These are phyloP conservation scores for Pseudoatta argentina DNA, from an alignment of 1,140 invertebrate species.

Conservation along the genomic window DNA sequence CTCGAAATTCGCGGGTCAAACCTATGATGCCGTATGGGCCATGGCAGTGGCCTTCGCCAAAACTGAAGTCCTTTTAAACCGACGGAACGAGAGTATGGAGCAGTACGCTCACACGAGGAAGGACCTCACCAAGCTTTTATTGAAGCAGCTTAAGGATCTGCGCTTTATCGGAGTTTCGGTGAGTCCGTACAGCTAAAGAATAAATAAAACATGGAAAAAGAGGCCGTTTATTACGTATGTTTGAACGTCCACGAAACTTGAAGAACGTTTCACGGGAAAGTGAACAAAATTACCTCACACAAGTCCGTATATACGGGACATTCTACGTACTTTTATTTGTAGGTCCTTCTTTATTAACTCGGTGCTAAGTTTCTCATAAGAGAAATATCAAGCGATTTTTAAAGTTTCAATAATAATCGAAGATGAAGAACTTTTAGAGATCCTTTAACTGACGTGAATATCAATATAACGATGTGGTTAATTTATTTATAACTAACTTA, in stretches of 20 bases:
- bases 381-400: neutral
- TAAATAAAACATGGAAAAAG: constrained; percentile 11
- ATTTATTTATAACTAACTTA: neutral
- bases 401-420: constrained; percentile 3
- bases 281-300: neutral
- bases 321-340: neutral
- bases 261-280: neutral
- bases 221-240: constrained; percentile 19
- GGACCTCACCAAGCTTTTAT: constrained; percentile 90
- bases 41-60: constrained; percentile 91
- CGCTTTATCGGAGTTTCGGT: constrained; percentile 94
- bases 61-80: constrained; percentile 83
- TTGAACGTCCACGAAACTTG: neutral
- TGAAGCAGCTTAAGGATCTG: constrained; percentile 90
- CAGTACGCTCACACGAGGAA: constrained; percentile 91
- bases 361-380: neutral
- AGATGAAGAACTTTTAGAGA: constrained; percentile 4
- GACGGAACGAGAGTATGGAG: constrained; percentile 85
- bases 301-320: neutral
- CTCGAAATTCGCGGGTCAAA: constrained; percentile 91
- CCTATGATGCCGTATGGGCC: constrained; percentile 96
- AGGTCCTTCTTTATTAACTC: neutral
- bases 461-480: neutral
- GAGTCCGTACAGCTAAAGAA: constrained; percentile 81
- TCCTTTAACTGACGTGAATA: neutral